Evolutionary conservation across 2,113 vertebrate species (phyloP), one percentile per base, ranked within the genome.

Genomic region (Osmerus mordax): DNA sequence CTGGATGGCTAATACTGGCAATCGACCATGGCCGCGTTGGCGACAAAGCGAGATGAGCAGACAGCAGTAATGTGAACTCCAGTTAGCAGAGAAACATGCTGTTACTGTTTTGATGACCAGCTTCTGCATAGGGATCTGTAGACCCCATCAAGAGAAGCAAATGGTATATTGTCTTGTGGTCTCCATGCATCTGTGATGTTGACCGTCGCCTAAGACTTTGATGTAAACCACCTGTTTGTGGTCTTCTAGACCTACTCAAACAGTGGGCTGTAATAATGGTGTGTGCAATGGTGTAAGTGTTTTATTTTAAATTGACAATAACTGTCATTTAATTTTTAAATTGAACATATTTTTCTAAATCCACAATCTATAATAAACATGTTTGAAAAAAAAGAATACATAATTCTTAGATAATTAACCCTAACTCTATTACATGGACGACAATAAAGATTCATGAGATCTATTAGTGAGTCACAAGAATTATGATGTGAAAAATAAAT

Each of bases 1-100:
- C 83, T 82, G 87, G 91, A 92, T 85, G 86, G 90, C 84, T 88
- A 67, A 80, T 67, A 83, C 83, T 75, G 91, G 89, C 83, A 79
- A 86, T 72, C 28, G 87, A 92, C 87, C 87, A 75, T 47, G 65
- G 85, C 77, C 80, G 82, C 78, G 74, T 67, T 75, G 82, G 84
- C 71, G n/a, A 83, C 78, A 15, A 73, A 86, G 52, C 54, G 21
- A 81, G 74, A 83, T 36, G 21, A 63, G 69, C 12, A 41, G 69
- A 78, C 52, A 54, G 75, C 65, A 28, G 75, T 64, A 21, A 18
- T 28, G 25, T 65, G 47, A 47, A 36, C 62, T 28, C 28, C 29
- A n/a, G 15, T 9, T 16, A 73, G 7, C 9, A 56, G 32, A 19
- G 28, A 8, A 25, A n/a, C 47, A 47, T 60, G 56, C 62, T 36